phyloP scores from a whole-genome alignment of 2,888 invertebrate genomes.

The Minunthozetes semirufus region DNA sequence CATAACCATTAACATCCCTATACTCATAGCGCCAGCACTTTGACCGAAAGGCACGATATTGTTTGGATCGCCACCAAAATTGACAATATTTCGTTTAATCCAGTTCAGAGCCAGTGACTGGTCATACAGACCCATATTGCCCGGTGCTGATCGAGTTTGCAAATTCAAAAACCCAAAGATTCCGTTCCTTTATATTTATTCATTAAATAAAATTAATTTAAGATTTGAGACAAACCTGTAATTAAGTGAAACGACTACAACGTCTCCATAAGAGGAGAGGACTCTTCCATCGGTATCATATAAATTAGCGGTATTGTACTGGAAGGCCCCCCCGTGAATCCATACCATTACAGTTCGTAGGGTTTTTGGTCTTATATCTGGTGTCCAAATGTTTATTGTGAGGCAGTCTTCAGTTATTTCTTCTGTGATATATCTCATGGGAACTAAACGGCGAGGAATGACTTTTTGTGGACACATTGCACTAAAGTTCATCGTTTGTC shows the following conservation, averaged over 20 bases:
- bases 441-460: too few relatives aligned
- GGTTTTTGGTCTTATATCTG: not conserved
- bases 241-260: not conserved
- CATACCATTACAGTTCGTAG: not conserved
- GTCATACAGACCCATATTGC: conserved; percentile 47
- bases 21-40: conserved; percentile 44
- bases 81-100: conserved; percentile 44
- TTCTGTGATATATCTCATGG: too few relatives aligned
- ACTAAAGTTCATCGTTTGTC: not conserved
- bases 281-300: not conserved
- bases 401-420: not conserved
- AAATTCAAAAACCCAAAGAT: too few relatives aligned
- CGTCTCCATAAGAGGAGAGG: not conserved
- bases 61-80: conserved; percentile 45
- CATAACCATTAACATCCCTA: not conserved
- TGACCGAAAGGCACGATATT: conserved; percentile 46
- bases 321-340: not conserved
- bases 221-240: not conserved
- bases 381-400: not conserved
- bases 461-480: not conserved
- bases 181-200: not conserved
- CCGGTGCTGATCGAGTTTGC: conserved; percentile 31
- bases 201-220: too few relatives aligned
- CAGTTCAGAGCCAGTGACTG: conserved; percentile 46
- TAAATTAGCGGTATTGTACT: too few relatives aligned